Base-by-base conservation (phyloP, 2,888 invertebrate genomes). In the Aquatica leii region DNA sequence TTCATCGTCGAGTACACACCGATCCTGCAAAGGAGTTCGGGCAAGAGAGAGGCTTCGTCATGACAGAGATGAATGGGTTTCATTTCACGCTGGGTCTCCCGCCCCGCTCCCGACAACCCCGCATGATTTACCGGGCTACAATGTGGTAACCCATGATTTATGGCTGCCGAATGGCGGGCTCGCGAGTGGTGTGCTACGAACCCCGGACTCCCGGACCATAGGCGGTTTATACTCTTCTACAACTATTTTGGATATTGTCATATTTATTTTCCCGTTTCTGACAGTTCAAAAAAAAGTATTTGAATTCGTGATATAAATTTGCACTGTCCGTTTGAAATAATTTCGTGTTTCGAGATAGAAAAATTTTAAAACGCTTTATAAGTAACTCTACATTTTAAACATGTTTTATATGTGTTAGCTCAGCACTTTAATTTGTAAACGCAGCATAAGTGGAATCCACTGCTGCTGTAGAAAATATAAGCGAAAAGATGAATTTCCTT, bases 81-180 rank as follows among this genome's bases (percentile, higher is more conserved):
- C 82, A 82, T 82, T 82, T 82, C 82, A 82, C 84, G 84, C 84
- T 81, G 82, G 77, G 81, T 83, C 84, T 81, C 83, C 81, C 82
- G 81, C 82, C 82, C 82, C 82, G 79, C 81, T 79, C 81, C 80
- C 68, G 69, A 73, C 79, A 73, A 77, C 78, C 79, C 81, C 79
- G 77, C 84, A 87, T 87, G 86, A 86, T 87, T 86, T 86, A 86
- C 85, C 83, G 85, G 84, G 85, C 85, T 86, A 86, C 86, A 86
- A 86, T 86, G 86, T 86, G 87, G 87, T 86, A 86, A 86, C 85
- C 86, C 86, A 86, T 86, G 86, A 87, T 87, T 86, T 87, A 87
- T 86, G 76, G 83, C 81, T 80, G 84, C 84, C 85, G 84, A 85
- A 85, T 84, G 84, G 84, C 84, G 83, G 84, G 82, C 82, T 82